phyloP scores from a whole-genome alignment of 2,888 invertebrate species.

The Eupithecia insigniata region DNA sequence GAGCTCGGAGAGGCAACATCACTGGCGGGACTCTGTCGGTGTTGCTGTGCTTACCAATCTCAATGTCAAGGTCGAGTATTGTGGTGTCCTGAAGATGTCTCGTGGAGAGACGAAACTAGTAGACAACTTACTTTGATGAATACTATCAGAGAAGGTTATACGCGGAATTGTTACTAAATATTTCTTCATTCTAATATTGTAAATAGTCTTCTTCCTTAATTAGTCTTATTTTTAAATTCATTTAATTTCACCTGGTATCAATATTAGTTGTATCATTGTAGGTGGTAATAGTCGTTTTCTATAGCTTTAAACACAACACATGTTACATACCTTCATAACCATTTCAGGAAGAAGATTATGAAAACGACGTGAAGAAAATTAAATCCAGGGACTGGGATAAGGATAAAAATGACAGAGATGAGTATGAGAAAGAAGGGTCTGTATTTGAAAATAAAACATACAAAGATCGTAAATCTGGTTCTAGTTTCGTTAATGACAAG shows the following conservation, averaged over 20 bases:
- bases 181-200: too few relatives aligned
- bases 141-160: too few relatives aligned
- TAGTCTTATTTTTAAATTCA: background rate
- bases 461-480: slow-evolving; percentile 70
- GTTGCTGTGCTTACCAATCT: too few relatives aligned
- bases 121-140: too few relatives aligned
- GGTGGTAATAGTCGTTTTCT: background rate
- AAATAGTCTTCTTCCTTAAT: background rate
- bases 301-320: background rate
- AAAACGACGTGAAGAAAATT: slow-evolving; percentile 78
- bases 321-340: background rate
- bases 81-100: too few relatives aligned
- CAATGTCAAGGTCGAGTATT: too few relatives aligned
- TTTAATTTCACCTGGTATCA: background rate
- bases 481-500: slow-evolving; percentile 70
- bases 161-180: too few relatives aligned
- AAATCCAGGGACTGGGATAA: slow-evolving; percentile 79
- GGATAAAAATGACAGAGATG: slow-evolving; percentile 73
- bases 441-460: slow-evolving; percentile 76
- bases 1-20: too few relatives aligned
- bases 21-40: too few relatives aligned
- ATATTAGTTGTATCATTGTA: background rate
- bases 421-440: slow-evolving; percentile 67
- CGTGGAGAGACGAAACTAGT: too few relatives aligned
- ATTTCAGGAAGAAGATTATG: slow-evolving; percentile 74